These are phyloP conservation scores for Chrysaora quinquecirrha DNA, from an alignment of 30 jellyfish, hydroid and myxozoan genomes.

Conservation along the genomic window DNA sequence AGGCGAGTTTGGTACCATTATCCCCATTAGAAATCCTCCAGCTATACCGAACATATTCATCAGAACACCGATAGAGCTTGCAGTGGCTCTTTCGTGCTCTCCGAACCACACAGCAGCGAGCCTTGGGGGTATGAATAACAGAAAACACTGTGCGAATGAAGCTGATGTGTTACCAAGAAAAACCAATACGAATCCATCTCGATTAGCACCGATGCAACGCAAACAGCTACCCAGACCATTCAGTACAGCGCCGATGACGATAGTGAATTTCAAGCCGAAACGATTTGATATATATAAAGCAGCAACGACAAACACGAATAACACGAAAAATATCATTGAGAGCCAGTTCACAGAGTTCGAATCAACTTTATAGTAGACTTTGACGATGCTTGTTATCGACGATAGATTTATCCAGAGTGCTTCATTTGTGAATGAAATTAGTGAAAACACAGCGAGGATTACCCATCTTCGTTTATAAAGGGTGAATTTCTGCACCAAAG, in stretches of 20 bases:
- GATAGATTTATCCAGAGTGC: constrained; percentile 89
- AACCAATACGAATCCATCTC: constrained; percentile 61
- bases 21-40: constrained; percentile 72
- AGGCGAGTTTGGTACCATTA: constrained; percentile 57
- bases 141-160: constrained; percentile 66
- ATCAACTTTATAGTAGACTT: constrained; percentile 79
- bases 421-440: constrained; percentile 86
- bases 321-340: constrained; percentile 76
- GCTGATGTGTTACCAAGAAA: constrained; percentile 61
- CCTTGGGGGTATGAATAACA: constrained; percentile 61
- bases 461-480: constrained; percentile 65
- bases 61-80: constrained; percentile 65
- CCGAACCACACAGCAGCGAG: constrained; percentile 83
- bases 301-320: constrained; percentile 68
- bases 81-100: constrained; percentile 5
- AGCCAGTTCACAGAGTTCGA: constrained; percentile 86
- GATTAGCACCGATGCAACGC: constrained; percentile 63
- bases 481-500: not conserved
- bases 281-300: constrained; percentile 42
- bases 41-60: constrained; percentile 80
- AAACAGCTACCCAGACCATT: constrained; percentile 69
- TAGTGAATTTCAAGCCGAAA: constrained; percentile 50
- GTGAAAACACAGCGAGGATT: constrained; percentile 61
- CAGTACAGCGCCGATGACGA: constrained; percentile 61
- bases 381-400: constrained; percentile 83